These are phyloP conservation scores for Hydropsyche tenuis DNA, from an alignment of 1,140 invertebrate species.

Conservation along the genomic window DNA sequence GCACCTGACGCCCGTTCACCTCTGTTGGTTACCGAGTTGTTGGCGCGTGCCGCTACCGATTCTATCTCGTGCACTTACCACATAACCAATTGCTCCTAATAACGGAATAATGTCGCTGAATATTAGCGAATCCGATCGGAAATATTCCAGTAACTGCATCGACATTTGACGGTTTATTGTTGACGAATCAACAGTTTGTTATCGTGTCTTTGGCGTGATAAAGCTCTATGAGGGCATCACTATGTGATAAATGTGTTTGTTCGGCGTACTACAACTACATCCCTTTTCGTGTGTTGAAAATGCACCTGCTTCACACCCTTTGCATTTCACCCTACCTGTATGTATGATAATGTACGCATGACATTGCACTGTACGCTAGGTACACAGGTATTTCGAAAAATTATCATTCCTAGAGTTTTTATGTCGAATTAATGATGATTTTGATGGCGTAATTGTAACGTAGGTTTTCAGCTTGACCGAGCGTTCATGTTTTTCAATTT, in stretches of 20 bases:
- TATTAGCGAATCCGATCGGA: background rate
- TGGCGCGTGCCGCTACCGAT: conserved; percentile 24
- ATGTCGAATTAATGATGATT: too few relatives aligned
- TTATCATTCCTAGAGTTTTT: too few relatives aligned
- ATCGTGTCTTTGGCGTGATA: conserved; percentile 9
- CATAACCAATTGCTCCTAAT: conserved; percentile 9
- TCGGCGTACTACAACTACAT: conserved; percentile 16
- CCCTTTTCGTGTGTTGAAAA: background rate
- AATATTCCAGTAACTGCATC: background rate
- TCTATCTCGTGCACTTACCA: conserved; percentile 8
- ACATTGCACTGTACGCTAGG: background rate
- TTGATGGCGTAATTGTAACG: too few relatives aligned
- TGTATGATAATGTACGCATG: conserved; percentile 25
- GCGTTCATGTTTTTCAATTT: too few relatives aligned
- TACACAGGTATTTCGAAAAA: conserved; percentile 27
- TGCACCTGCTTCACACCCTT: conserved; percentile 35
- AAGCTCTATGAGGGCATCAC: background rate
- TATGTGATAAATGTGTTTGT: conserved; percentile 5
- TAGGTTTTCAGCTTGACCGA: too few relatives aligned
- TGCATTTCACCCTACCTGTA: conserved; percentile 24
- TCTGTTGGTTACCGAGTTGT: conserved; percentile 12
- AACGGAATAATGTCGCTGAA: background rate
- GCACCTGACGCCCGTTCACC: conserved; percentile 43
- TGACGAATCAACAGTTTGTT: conserved; percentile 1
- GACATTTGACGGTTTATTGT: background rate